phyloP scores from a whole-genome alignment of 2,113 vertebrate species.

The Deroptyus accipitrinus region DNA sequence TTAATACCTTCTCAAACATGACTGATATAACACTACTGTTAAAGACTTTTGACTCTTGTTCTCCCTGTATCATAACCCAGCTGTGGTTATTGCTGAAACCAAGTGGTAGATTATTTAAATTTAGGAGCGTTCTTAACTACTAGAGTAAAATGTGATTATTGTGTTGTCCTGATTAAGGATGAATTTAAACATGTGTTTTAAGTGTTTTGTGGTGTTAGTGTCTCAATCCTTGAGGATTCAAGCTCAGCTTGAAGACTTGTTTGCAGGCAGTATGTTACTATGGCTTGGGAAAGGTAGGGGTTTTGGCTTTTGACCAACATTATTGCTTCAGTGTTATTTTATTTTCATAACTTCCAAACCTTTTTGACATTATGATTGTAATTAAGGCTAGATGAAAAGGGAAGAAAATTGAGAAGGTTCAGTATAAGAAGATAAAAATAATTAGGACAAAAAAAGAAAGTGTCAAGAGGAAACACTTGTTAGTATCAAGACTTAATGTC shows the following conservation, averaged over 20 bases:
- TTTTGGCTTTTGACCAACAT: neutral
- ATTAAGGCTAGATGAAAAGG: constrained; percentile 82
- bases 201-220: neutral
- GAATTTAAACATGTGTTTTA: neutral
- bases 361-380: constrained; percentile 13
- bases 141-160: neutral
- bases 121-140: neutral
- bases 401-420: constrained; percentile 71
- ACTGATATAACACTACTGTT: neutral
- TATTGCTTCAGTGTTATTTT: neutral
- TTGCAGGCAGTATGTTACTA: neutral
- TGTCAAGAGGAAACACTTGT: constrained; percentile 51
- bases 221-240: neutral
- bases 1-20: neutral
- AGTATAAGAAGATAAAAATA: constrained; percentile 57
- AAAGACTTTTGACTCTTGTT: neutral
- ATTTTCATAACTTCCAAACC: constrained; percentile 7
- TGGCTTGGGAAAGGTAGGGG: neutral
- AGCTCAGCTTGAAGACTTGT: neutral
- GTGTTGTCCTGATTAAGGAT: neutral
- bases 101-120: neutral
- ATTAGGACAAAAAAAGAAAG: constrained; percentile 55
- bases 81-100: neutral
- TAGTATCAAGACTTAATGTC: neutral
- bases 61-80: neutral